Conservation (phyloP, 2,113 vertebrate genomes). For the Microcebus jonahi region DNA sequence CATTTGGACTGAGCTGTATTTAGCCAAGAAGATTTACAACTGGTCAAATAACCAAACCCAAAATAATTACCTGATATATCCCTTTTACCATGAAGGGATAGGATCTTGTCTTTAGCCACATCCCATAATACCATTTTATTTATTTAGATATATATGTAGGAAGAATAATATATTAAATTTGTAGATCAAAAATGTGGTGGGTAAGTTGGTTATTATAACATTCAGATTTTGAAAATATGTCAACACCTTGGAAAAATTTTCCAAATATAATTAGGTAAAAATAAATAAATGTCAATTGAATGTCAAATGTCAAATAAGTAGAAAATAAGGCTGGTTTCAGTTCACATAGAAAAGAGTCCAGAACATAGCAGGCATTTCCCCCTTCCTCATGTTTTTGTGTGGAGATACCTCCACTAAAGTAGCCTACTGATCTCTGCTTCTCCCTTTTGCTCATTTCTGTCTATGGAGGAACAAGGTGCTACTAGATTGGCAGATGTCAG, state of each 20-base stretch:
- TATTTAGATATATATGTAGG: background rate
- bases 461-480: background rate
- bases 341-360: background rate
- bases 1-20: background rate
- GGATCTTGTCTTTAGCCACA: background rate
- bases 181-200: background rate
- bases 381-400: background rate
- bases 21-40: background rate
- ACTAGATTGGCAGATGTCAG: background rate
- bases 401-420: background rate
- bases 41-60: background rate
- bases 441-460: background rate
- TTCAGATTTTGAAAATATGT: background rate
- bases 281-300: background rate
- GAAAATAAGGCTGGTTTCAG: background rate
- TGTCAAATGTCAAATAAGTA: background rate
- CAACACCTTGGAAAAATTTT: background rate
- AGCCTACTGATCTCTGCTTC: background rate
- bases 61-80: background rate
- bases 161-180: background rate
- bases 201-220: background rate
- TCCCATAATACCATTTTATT: background rate
- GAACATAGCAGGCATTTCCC: background rate
- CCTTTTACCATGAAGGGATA: background rate
- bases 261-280: background rate